Evolutionary conservation across 1,140 invertebrate genomes (phyloP), one percentile per base, ranked within the genome.

Genomic region (Caenorhabditis inopinata): DNA sequence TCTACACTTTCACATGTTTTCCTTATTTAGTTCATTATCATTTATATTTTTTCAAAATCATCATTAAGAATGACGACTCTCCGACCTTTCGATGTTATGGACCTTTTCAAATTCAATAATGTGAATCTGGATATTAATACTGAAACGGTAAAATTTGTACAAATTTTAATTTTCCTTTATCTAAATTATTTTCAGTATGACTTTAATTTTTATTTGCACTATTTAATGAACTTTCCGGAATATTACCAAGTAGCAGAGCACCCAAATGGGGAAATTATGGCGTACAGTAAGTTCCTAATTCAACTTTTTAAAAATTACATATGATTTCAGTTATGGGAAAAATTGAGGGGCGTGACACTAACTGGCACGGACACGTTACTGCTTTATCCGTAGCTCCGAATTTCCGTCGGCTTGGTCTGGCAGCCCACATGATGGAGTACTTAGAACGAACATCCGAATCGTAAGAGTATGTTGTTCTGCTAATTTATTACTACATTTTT

Each of bases 331-430:
- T 99, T 62, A 99, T 99, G 96, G 97, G 96, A 35, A 99, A 99
- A 90, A 93, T 96, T 14, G 96, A 99, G 91, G 96, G 96, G 0
- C 92, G 92, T 85, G 93, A 93, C 78, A 94, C 97, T 86, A 94
- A 96, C 87, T 98, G 95, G 96, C 96, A 98, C 92, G 96, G 97
- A 1, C 97, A 99, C 90, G 96, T 99, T 2, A 98, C 97, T 21
- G 96, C 96, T n/a, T 90, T 99, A 7, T 96, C 95, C 35, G 95
- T 98, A 12, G 94, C 95, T 42, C 94, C 95, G 16, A 94, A 95
- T 85, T 98, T 94, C 87, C 91, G 97, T 87, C 91, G 96, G 85
- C 89, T 97, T 9, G 96, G 96, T 5, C 90, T 99, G 58, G 96
- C 96, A 46, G 94, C 93, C 1, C 93, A 93, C 78, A 90, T 99